Evolutionary conservation across 2,797 vertebrate genomes (phyloP).

Genomic region (Muscicapa striata): DNA sequence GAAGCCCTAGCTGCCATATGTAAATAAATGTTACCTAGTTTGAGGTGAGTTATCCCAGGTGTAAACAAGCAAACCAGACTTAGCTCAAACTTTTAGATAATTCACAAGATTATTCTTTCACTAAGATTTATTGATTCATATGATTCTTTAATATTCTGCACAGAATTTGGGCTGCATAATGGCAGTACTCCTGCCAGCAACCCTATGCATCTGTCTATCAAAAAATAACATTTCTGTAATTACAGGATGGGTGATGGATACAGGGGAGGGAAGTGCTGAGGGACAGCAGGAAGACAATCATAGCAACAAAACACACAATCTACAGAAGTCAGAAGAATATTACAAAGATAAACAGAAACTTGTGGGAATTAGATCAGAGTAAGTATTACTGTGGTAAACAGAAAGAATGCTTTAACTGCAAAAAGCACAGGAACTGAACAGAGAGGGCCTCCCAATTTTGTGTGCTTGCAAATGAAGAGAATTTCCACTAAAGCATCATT

Average conservation of each 20-base stretch:
- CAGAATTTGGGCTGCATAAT: conserved; percentile 43
- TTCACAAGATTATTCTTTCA: conserved; percentile 12
- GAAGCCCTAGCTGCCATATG: conserved; percentile 14
- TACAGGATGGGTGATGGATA: conserved; percentile 18
- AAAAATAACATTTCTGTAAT: conserved; percentile 51
- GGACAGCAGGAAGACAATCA: conserved; percentile 41
- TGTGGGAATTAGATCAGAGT: not conserved
- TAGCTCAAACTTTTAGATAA: conserved; percentile 35
- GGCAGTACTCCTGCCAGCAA: conserved; percentile 35
- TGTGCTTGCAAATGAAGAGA: conserved; percentile 19
- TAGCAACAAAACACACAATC: conserved; percentile 1
- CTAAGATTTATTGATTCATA: conserved; percentile 45
- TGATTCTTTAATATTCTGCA: conserved; percentile 55
- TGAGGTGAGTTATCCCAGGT: conserved; percentile 38
- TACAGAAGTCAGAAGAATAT: conserved; percentile 17
- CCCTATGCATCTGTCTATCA: conserved; percentile 53
- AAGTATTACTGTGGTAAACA: not conserved
- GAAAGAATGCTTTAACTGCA: not conserved
- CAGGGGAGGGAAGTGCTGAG: conserved; percentile 15
- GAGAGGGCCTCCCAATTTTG: not conserved
- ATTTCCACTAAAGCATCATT: conserved; percentile 25
- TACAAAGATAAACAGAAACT: conserved; percentile 22
- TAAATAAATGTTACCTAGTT: conserved; percentile 41
- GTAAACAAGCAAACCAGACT: conserved; percentile 47
- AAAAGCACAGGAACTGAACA: not conserved